A percentile compares a stretch with the other conserved stretches of the same genome.
These are phyloP conservation scores for Alouatta palliata DNA, from an alignment of 2,113 vertebrate genomes.

Conservation along the genomic window DNA sequence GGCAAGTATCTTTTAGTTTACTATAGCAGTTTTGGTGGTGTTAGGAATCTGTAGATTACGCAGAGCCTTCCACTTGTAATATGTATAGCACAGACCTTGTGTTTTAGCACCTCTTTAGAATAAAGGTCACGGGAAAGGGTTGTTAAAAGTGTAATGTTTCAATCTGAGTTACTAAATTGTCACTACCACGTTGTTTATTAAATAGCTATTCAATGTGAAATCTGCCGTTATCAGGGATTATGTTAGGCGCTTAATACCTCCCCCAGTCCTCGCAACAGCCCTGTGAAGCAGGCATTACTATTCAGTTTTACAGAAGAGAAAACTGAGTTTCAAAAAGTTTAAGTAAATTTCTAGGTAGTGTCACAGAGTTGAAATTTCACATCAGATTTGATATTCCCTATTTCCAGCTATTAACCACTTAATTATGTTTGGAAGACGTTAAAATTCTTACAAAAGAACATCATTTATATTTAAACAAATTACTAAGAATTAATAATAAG, in stretches of 20 bases:
- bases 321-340: not conserved
- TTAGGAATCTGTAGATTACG: conserved; percentile 58
- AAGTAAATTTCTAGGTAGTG: not conserved
- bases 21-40: conserved; percentile 31
- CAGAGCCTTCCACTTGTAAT: conserved; percentile 68
- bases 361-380: not conserved
- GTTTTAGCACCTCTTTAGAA: not conserved
- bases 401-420: not conserved
- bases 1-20: conserved; percentile 57
- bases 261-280: not conserved
- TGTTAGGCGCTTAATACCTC: not conserved
- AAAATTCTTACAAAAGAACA: not conserved
- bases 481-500: not conserved
- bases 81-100: not conserved
- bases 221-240: not conserved
- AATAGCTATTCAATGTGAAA: not conserved
- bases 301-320: not conserved
- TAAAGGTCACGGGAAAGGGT: not conserved
- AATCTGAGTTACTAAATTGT: not conserved
- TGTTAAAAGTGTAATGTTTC: not conserved
- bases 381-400: not conserved
- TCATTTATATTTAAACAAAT: not conserved
- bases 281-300: not conserved
- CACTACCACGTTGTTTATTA: not conserved
- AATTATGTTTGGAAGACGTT: not conserved